These are phyloP conservation scores for Pocillopora grandis DNA, from an alignment of 92 coral and sea anemone genomes.

Conservation along the genomic window DNA sequence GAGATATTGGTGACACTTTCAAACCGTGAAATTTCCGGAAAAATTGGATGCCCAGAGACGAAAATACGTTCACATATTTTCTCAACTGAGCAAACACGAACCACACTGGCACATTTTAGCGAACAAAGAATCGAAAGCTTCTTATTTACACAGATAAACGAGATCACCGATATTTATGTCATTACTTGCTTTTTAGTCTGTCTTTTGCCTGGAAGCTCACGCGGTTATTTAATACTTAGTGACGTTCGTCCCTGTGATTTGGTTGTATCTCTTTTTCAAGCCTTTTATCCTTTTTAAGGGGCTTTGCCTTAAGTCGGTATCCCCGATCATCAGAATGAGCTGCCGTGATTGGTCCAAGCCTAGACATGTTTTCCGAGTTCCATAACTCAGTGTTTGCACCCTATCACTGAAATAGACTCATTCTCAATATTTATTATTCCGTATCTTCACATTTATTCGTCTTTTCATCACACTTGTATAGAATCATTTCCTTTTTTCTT, in stretches of 20 bases:
- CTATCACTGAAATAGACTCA: too few relatives aligned
- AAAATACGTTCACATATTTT: neutral
- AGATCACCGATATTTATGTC: neutral
- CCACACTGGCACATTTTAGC: neutral
- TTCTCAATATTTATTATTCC: too few relatives aligned
- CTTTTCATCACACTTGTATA: too few relatives aligned
- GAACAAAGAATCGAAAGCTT: neutral
- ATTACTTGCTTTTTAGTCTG: neutral
- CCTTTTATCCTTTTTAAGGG: neutral
- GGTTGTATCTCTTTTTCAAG: neutral
- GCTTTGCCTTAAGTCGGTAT: neutral
- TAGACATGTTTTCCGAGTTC: neutral
- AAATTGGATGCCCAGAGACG: neutral
- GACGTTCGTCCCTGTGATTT: neutral
- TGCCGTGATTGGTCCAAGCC: neutral
- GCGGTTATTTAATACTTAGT: neutral
- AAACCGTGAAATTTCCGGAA: neutral
- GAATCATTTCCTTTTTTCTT: too few relatives aligned
- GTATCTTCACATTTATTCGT: too few relatives aligned
- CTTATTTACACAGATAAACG: neutral
- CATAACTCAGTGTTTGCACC: too few relatives aligned
- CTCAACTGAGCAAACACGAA: slow-evolving; percentile 11
- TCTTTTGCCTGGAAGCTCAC: neutral
- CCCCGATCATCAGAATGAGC: neutral
- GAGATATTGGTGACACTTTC: neutral